A percentile compares a stretch with the other conserved stretches of the same genome.
phyloP scores from a whole-genome alignment of 1,140 invertebrate species.

The Drosophila murphyi region DNA sequence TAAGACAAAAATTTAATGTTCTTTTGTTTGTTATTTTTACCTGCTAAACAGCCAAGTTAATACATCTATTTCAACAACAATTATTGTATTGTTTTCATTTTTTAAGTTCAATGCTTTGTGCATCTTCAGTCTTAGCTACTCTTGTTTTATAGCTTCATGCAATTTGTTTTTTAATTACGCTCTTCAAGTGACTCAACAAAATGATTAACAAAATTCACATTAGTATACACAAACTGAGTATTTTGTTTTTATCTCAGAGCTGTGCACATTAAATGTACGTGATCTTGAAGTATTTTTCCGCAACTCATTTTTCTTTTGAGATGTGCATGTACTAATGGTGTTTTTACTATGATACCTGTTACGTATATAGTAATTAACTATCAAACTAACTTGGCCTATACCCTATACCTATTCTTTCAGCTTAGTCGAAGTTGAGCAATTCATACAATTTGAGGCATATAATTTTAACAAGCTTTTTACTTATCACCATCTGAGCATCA shows the following conservation, averaged over 20 bases:
- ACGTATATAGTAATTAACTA: not conserved
- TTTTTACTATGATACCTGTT: not conserved
- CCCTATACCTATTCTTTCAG: no score
- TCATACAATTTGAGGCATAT: no score
- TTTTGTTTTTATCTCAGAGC: not conserved
- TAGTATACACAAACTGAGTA: not conserved
- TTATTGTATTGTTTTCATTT: slow-evolving; percentile 3
- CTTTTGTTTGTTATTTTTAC: not conserved
- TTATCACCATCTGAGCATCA: slow-evolving; percentile 5
- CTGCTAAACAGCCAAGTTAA: slow-evolving; percentile 5
- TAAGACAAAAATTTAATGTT: not conserved
- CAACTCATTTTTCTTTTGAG: slow-evolving; percentile 24
- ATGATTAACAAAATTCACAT: slow-evolving; percentile 29
- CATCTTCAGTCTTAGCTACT: not conserved
- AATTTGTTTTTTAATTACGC: slow-evolving; percentile 8
- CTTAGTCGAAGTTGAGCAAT: no score
- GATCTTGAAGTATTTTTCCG: slow-evolving; percentile 27
- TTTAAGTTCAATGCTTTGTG: not conserved
- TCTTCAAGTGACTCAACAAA: slow-evolving; percentile 27
- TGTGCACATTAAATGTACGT: not conserved
- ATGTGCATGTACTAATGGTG: not conserved
- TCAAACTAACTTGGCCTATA: not conserved
- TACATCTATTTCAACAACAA: slow-evolving; percentile 10
- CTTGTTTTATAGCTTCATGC: slow-evolving; percentile 5
- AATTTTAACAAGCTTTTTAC: slow-evolving; percentile 1